A percentile compares a stretch with the other conserved stretches of the same genome.
These are phyloP conservation scores for Tetragnatha montana DNA, from an alignment of 2,888 invertebrate species.

Conservation along the genomic window DNA sequence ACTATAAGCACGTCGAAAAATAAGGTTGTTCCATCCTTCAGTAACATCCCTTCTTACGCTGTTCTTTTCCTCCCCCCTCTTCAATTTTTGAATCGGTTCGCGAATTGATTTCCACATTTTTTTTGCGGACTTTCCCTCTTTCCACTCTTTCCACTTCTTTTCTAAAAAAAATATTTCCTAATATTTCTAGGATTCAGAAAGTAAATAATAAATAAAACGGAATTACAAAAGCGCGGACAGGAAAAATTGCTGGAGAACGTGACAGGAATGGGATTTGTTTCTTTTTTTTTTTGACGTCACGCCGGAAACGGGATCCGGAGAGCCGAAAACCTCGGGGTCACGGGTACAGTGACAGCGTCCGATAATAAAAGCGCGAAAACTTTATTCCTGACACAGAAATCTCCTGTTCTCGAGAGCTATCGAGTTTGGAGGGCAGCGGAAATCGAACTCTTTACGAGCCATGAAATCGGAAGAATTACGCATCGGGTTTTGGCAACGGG, in stretches of 20 bases:
- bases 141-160: neutral
- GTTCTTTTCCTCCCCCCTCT: neutral
- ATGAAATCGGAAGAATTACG: conserved; percentile 24
- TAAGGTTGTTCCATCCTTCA: neutral
- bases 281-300: neutral
- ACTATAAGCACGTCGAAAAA: neutral
- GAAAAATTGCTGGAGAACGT: conserved; percentile 47
- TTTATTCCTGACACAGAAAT: conserved; percentile 22
- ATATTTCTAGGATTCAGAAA: conserved; percentile 42
- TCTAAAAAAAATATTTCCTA: conserved; percentile 10
- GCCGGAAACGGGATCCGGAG: conserved; percentile 30
- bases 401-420: conserved; percentile 30
- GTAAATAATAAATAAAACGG: conserved; percentile 36
- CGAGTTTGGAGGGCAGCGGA: conserved; percentile 27
- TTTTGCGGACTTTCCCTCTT: neutral
- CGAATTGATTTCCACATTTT: conserved; percentile 40
- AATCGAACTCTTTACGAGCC: conserved; percentile 41
- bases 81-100: conserved; percentile 51
- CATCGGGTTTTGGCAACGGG: conserved; percentile 21
- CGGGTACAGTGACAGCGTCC: neutral
- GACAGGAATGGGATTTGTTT: conserved; percentile 26
- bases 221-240: conserved; percentile 26
- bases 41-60: neutral
- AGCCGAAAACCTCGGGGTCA: conserved; percentile 4
- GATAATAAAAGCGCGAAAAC: conserved; percentile 44